Evolutionary conservation across 1,140 invertebrate genomes (phyloP).

Genomic region (Philopotamus ludificatus): DNA sequence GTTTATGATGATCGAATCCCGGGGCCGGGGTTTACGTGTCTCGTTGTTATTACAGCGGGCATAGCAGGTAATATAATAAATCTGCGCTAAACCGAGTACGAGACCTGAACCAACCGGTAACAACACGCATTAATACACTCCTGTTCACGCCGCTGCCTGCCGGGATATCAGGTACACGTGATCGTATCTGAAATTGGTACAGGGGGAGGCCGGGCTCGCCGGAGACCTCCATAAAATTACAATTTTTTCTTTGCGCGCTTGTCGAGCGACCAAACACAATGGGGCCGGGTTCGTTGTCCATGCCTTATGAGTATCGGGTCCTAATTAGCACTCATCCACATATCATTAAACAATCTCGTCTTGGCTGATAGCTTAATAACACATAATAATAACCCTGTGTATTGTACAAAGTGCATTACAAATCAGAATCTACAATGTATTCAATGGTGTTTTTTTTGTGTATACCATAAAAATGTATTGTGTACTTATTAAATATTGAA

Average conservation of each 20-base stretch:
- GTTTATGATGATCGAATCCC: neutral
- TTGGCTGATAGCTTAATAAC: constrained; percentile 28
- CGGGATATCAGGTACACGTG: too few species aligned
- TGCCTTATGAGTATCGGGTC: too few species aligned
- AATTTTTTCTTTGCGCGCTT: too few species aligned
- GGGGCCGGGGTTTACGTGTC: neutral
- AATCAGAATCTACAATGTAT: constrained; percentile 2
- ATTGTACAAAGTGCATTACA: constrained; percentile 11
- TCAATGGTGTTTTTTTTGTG: neutral
- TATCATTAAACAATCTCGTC: constrained; percentile 22
- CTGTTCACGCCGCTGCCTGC: too few species aligned
- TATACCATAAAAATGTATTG: constrained; percentile 1
- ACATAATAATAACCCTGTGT: constrained; percentile 28
- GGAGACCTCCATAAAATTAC: too few species aligned
- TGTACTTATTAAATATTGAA: too few species aligned
- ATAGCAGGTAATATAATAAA: constrained; percentile 1
- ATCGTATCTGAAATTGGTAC: too few species aligned
- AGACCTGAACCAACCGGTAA: constrained; percentile 3
- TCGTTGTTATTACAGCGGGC: neutral
- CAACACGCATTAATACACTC: too few species aligned
- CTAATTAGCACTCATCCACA: constrained; percentile 20
- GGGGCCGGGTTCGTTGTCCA: too few species aligned
- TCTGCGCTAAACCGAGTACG: neutral
- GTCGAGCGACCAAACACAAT: too few species aligned
- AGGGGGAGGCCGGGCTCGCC: too few species aligned